phyloP scores from a whole-genome alignment of 2,888 invertebrate species.

The Coenonympha glycerion region DNA sequence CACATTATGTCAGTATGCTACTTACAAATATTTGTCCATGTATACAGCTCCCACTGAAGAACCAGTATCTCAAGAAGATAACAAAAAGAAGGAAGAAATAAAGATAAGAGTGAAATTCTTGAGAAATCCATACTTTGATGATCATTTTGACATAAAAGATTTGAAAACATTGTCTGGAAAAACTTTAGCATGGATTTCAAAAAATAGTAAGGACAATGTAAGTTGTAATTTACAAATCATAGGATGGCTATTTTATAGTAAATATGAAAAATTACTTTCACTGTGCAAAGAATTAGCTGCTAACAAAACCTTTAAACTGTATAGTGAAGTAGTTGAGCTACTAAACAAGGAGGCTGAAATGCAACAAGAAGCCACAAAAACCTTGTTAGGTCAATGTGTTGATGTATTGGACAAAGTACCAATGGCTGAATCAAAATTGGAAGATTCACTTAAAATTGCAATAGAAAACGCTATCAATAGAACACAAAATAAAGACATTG shows the following conservation, averaged over 20 bases:
- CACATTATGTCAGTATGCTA: conserved; percentile 82
- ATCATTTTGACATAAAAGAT: conserved; percentile 90
- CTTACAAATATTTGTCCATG: conserved; percentile 79
- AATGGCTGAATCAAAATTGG: conserved; percentile 44
- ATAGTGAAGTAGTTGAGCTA: conserved; percentile 47
- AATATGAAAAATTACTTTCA: conserved; percentile 71
- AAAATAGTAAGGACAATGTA: conserved; percentile 62
- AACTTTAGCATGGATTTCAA: conserved; percentile 81
- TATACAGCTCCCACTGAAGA: conserved; percentile 34
- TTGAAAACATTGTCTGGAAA: conserved; percentile 86
- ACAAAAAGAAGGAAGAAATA: conserved; percentile 75
- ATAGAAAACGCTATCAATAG: conserved; percentile 75
- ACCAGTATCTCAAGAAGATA: conserved; percentile 29
- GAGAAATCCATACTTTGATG: conserved; percentile 89
- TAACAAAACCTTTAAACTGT: conserved; percentile 43
- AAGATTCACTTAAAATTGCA: conserved; percentile 63
- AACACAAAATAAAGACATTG: conserved; percentile 76
- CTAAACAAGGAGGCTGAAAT: conserved; percentile 40
- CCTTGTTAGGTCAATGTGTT: conserved; percentile 41
- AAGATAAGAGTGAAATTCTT: conserved; percentile 87
- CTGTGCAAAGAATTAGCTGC: conserved; percentile 42
- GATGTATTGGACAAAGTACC: conserved; percentile 37
- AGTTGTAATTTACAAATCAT: conserved; percentile 77
- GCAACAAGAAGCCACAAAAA: conserved; percentile 37
- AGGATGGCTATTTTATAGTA: conserved; percentile 80